phyloP scores from a whole-genome alignment of 2,113 vertebrate species.

The Callorhinus ursinus region DNA sequence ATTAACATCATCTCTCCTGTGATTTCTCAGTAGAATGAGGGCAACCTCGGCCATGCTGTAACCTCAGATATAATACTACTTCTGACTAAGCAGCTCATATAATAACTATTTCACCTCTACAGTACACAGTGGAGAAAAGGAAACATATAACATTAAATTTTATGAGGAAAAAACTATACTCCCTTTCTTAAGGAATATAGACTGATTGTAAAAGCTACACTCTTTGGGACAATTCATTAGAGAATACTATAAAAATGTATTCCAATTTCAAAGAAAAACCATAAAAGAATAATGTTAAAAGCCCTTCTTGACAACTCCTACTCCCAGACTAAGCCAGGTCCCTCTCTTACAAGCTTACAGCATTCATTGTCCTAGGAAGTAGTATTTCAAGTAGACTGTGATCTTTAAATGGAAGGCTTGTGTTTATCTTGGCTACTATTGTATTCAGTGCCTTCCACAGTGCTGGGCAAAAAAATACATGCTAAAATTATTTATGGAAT shows the following conservation, averaged over 20 bases:
- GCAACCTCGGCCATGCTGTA: neutral
- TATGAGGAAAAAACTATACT: slow-evolving; percentile 1
- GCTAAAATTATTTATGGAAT: neutral
- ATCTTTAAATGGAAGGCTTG: neutral
- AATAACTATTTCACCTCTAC: neutral
- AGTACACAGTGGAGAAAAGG: neutral
- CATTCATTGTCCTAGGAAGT: neutral
- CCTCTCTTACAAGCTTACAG: neutral
- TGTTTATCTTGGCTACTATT: neutral
- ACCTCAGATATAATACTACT: neutral
- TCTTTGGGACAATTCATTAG: slow-evolving; percentile 17
- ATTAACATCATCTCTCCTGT: neutral
- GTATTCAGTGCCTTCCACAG: neutral
- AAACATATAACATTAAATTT: neutral
- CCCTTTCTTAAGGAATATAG: neutral
- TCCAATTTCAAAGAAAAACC: slow-evolving; percentile 3
- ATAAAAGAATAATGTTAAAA: neutral
- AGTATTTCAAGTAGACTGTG: neutral
- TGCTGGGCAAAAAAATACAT: neutral
- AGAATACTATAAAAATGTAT: slow-evolving; percentile 9
- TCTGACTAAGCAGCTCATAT: neutral
- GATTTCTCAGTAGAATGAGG: neutral
- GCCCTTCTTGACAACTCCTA: neutral
- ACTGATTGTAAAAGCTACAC: neutral
- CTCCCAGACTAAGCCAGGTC: neutral